These are phyloP conservation scores for Phragmatobia fuliginosa DNA, from an alignment of 2,888 invertebrate species.

Conservation along the genomic window DNA sequence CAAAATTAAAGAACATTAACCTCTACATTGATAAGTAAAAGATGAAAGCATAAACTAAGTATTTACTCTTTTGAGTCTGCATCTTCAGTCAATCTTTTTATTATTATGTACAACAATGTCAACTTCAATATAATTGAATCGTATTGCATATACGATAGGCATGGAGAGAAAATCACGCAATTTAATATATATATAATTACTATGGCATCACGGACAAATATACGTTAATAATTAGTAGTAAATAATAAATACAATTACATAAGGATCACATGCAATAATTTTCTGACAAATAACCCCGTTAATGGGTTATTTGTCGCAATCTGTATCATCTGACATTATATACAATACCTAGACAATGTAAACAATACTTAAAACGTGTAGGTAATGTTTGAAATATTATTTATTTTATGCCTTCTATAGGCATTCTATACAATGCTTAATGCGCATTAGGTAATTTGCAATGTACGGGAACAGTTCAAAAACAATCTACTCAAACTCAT, in stretches of 20 bases:
- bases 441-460: too few relatives aligned
- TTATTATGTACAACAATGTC: not conserved
- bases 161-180: not conserved
- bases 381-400: too few relatives aligned
- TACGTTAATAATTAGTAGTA: not conserved
- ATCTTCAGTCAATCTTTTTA: not conserved
- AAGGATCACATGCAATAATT: not conserved
- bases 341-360: too few relatives aligned
- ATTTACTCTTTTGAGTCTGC: not conserved
- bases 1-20: conserved; percentile 25
- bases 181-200: not conserved
- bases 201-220: conserved; percentile 3
- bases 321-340: too few relatives aligned
- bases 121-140: not conserved
- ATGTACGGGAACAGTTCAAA: too few relatives aligned
- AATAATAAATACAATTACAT: not conserved
- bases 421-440: too few relatives aligned
- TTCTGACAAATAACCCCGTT: not conserved
- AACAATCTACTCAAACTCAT: too few relatives aligned
- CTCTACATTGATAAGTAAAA: conserved; percentile 17
- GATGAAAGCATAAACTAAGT: not conserved
- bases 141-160: not conserved
- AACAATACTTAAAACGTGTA: too few relatives aligned
- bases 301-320: too few relatives aligned
- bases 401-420: too few relatives aligned